Percentiles rank a stretch among this genome's conserved stretches.
Evolutionary conservation across 2,113 vertebrate species (phyloP).

Genomic region (Nothocercus nigrocapillus): DNA sequence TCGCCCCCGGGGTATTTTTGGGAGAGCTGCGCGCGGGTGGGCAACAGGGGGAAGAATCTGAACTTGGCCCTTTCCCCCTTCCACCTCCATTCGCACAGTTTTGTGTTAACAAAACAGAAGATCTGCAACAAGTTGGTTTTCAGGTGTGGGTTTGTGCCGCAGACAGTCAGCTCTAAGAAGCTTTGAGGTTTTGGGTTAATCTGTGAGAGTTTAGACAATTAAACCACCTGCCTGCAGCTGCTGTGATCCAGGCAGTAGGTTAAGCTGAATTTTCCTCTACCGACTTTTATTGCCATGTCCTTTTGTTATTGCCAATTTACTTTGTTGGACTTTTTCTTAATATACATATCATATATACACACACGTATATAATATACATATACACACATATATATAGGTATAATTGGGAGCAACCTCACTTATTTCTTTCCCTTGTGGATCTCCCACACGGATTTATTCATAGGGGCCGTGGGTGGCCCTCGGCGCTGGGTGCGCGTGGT

Average conservation of each 20-base stretch:
- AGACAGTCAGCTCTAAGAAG: background rate
- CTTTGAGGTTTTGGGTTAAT: fast-evolving
- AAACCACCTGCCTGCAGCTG: fast-evolving
- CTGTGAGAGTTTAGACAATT: fast-evolving
- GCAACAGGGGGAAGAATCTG: background rate
- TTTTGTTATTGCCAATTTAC: background rate
- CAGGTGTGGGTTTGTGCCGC: background rate
- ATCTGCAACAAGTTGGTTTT: background rate
- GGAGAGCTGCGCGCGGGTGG: fast-evolving
- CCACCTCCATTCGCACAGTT: fast-evolving
- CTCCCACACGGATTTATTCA: constrained; percentile 77
- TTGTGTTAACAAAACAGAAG: background rate
- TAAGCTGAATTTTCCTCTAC: background rate
- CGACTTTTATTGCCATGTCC: background rate
- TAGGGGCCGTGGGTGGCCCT: constrained; percentile 70
- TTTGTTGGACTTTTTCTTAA: background rate
- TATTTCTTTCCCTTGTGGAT: constrained; percentile 37
- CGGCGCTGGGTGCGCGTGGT: constrained; percentile 6
- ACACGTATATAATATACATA: too few species aligned
- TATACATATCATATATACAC: background rate
- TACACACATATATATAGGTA: background rate
- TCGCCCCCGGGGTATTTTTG: background rate
- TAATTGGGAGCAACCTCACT: constrained; percentile 43
- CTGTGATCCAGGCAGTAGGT: background rate
- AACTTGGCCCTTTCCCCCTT: fast-evolving